phyloP scores from a whole-genome alignment of 2,888 invertebrate genomes.

The Isoperla grammatica region DNA sequence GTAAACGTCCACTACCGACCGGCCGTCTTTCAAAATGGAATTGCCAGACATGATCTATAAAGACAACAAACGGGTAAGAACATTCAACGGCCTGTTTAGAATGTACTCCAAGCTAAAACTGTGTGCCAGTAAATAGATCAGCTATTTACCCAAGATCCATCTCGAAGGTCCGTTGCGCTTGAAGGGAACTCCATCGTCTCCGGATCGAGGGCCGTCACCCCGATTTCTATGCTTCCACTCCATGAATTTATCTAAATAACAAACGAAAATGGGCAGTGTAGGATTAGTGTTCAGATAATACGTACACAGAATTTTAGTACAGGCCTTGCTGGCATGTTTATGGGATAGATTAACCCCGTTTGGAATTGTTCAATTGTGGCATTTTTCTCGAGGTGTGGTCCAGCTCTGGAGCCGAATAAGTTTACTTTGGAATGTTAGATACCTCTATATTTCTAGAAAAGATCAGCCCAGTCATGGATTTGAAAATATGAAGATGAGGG shows the following conservation, averaged over 20 bases:
- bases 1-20: conserved; percentile 74
- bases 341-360: too few relatives aligned
- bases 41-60: conserved; percentile 86
- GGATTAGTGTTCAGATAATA: too few relatives aligned
- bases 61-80: conserved; percentile 31
- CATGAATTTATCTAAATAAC: conserved; percentile 65
- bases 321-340: too few relatives aligned
- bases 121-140: too few relatives aligned
- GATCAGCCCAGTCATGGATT: too few relatives aligned
- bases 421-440: too few relatives aligned
- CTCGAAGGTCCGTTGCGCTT: conserved; percentile 71
- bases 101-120: not conserved
- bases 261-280: not conserved
- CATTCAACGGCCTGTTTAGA: not conserved
- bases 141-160: conserved; percentile 70
- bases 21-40: conserved; percentile 79
- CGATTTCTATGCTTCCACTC: conserved; percentile 72
- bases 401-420: too few relatives aligned
- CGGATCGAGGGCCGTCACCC: conserved; percentile 65
- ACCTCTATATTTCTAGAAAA: too few relatives aligned
- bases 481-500: too few relatives aligned
- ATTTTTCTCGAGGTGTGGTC: too few relatives aligned
- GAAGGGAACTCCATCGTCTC: conserved; percentile 62
- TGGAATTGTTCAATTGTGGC: too few relatives aligned
- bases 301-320: too few relatives aligned